These are phyloP conservation scores for Meteorus colon DNA, from an alignment of 2,888 invertebrate genomes.

Conservation along the genomic window DNA sequence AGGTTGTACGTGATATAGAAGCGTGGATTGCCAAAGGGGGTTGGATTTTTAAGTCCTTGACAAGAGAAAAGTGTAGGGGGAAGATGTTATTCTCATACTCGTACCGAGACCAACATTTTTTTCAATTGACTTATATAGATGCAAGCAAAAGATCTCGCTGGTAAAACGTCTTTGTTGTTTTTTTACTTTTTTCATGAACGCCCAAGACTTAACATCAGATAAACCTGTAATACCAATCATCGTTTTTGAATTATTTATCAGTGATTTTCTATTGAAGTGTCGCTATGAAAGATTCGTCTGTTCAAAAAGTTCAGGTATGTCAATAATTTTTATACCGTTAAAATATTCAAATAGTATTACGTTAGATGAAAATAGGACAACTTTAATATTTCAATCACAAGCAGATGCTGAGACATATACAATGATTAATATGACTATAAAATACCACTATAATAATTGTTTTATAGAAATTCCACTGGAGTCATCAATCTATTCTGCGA, in stretches of 20 bases:
- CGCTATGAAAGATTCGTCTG: too few relatives aligned
- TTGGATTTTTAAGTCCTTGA: slow-evolving; percentile 52
- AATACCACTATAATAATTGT: background rate
- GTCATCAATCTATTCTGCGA: background rate
- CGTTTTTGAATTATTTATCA: background rate
- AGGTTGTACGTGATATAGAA: background rate
- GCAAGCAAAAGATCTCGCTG: slow-evolving; percentile 17
- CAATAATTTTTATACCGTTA: slow-evolving; percentile 1
- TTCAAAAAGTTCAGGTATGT: background rate
- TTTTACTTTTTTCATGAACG: background rate
- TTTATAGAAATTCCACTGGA: background rate
- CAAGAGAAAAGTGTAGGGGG: slow-evolving; percentile 40
- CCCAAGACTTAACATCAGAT: slow-evolving; percentile 8
- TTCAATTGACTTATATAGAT: slow-evolving; percentile 30
- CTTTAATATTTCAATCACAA: background rate
- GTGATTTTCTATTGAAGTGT: background rate
- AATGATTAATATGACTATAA: background rate
- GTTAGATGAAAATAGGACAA: slow-evolving; percentile 1
- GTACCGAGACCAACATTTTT: background rate
- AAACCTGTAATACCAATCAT: slow-evolving; percentile 17
- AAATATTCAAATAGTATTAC: background rate
- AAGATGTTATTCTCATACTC: slow-evolving; percentile 4
- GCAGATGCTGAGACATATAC: background rate
- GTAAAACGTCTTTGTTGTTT: background rate
- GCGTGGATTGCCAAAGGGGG: slow-evolving; percentile 40